Percentiles rank a stretch among this genome's conserved stretches.
phyloP scores from a whole-genome alignment of 2,113 vertebrate genomes.

The Xiphophorus hellerii region DNA sequence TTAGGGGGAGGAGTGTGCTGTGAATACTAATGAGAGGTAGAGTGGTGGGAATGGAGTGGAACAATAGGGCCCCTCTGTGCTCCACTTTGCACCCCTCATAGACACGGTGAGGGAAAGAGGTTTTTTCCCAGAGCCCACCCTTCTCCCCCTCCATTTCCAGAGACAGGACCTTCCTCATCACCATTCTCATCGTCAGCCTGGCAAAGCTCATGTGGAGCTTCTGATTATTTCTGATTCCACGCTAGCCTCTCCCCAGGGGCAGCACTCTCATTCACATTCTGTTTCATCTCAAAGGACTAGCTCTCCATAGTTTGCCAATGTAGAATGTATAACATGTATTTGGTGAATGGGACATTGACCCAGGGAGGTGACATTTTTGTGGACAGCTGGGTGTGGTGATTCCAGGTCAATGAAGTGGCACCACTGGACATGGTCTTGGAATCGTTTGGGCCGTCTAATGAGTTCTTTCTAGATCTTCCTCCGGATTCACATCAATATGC shows the following conservation, averaged over 20 bases:
- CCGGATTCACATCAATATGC: background rate
- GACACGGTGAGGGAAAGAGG: slow-evolving; percentile 82
- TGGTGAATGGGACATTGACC: slow-evolving; percentile 61
- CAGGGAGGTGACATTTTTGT: slow-evolving; percentile 32
- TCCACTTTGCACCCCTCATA: slow-evolving; percentile 83
- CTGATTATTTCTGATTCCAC: slow-evolving; percentile 76
- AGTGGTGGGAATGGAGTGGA: slow-evolving; percentile 84
- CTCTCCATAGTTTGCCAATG: slow-evolving; percentile 49
- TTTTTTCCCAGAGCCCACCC: slow-evolving; percentile 76
- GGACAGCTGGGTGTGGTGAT: slow-evolving; percentile 56
- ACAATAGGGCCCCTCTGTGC: slow-evolving; percentile 87
- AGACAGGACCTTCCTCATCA: slow-evolving; percentile 75
- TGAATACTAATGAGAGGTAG: slow-evolving; percentile 86
- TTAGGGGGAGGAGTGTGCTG: slow-evolving; percentile 82
- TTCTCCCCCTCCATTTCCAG: slow-evolving; percentile 67
- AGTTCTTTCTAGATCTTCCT: slow-evolving; percentile 31
- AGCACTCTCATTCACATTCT: slow-evolving; percentile 61
- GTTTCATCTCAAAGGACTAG: slow-evolving; percentile 64
- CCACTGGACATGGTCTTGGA: slow-evolving; percentile 20
- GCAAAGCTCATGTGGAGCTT: slow-evolving; percentile 67
- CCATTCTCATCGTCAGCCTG: slow-evolving; percentile 74
- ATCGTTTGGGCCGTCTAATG: slow-evolving; percentile 28
- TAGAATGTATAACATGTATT: slow-evolving; percentile 66
- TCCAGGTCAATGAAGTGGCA: slow-evolving; percentile 53
- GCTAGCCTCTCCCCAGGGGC: slow-evolving; percentile 56